These are phyloP conservation scores for Diachrysia chrysitis DNA, from an alignment of 2,888 invertebrate genomes.

Conservation along the genomic window DNA sequence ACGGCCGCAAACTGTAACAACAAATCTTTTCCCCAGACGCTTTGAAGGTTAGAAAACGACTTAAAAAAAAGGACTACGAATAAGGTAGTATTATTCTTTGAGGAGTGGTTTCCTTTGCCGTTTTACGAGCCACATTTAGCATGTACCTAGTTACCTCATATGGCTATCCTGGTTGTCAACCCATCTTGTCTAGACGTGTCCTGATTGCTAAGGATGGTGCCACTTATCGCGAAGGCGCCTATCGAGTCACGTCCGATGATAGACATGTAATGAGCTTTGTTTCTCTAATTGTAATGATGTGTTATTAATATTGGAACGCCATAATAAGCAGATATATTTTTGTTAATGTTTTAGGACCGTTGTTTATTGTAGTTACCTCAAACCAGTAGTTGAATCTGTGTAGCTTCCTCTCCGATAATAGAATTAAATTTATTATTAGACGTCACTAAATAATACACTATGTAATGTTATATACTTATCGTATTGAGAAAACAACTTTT, in stretches of 20 bases:
- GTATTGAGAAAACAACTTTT: neutral
- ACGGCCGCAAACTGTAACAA: slow-evolving; percentile 18
- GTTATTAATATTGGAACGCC: slow-evolving; percentile 35
- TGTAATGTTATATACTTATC: neutral
- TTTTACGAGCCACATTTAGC: slow-evolving; percentile 34
- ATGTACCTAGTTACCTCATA: slow-evolving; percentile 59
- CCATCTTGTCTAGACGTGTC: slow-evolving; percentile 71
- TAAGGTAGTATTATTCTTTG: slow-evolving; percentile 24
- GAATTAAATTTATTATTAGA: neutral
- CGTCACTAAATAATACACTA: neutral
- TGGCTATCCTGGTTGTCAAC: slow-evolving; percentile 73
- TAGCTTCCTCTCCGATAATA: too few relatives aligned
- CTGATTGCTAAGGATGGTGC: slow-evolving; percentile 65
- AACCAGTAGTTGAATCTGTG: too few relatives aligned
- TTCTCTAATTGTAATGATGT: slow-evolving; percentile 51
- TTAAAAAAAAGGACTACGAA: neutral
- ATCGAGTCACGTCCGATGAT: slow-evolving; percentile 71
- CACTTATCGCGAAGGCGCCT: slow-evolving; percentile 58
- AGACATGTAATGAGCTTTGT: slow-evolving; percentile 64
- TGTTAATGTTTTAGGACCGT: neutral
- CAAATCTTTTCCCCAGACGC: slow-evolving; percentile 22
- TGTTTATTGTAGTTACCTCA: too few relatives aligned
- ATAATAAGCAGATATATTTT: slow-evolving; percentile 6
- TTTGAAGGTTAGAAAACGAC: slow-evolving; percentile 34
- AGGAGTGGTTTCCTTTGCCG: slow-evolving; percentile 27